These are phyloP conservation scores for Urophycis tenuis DNA, from an alignment of 2,797 vertebrate species.

Conservation along the genomic window DNA sequence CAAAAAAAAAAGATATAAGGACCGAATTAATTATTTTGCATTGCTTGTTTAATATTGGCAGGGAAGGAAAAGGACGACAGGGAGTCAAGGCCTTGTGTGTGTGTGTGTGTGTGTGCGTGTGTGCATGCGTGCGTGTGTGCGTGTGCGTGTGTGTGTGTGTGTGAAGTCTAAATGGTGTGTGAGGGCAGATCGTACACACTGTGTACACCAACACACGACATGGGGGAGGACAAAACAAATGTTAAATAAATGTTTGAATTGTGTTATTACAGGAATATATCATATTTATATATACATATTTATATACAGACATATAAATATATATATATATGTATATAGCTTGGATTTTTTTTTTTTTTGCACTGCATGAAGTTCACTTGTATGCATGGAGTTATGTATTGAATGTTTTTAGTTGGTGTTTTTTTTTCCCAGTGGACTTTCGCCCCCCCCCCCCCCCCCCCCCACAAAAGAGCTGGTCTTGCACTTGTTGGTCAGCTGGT, in stretches of 20 bases:
- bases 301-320: constrained; percentile 43
- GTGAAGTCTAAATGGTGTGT: constrained; percentile 34
- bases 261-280: constrained; percentile 71
- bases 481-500: constrained; percentile 45
- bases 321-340: constrained; percentile 54
- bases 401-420: constrained; percentile 45
- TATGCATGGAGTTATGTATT: constrained; percentile 65
- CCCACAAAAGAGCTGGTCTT: constrained; percentile 48
- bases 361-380: constrained; percentile 70
- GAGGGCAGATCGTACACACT: constrained; percentile 63
- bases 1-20: not conserved
- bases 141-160: not conserved
- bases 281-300: constrained; percentile 59
- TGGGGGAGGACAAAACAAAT: constrained; percentile 43
- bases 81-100: constrained; percentile 37
- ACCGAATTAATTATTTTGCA: not conserved
- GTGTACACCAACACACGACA: constrained; percentile 67
- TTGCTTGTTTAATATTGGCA: not conserved
- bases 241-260: constrained; percentile 66
- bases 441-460: too few relatives aligned
- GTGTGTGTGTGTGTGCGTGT: not conserved
- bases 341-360: constrained; percentile 72
- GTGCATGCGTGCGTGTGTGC: not conserved
- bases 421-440: constrained; percentile 35
- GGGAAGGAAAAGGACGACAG: constrained; percentile 3